phyloP scores from a whole-genome alignment of 2,113 vertebrate species.

The Hemiprocne comata region DNA sequence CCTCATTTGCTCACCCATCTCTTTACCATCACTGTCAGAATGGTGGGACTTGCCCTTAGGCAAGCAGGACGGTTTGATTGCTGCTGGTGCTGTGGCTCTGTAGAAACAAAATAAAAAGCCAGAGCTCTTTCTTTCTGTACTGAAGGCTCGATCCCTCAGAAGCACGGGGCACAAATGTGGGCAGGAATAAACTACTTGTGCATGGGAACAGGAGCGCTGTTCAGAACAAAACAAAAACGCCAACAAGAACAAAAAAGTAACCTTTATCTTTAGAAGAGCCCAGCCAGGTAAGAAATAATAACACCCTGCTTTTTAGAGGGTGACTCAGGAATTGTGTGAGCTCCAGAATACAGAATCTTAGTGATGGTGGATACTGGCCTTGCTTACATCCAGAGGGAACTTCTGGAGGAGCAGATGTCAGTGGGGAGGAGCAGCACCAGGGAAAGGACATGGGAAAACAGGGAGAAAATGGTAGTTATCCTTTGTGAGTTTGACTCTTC shows the following conservation, averaged over 20 bases:
- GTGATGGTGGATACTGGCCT: background rate
- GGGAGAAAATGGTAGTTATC: background rate
- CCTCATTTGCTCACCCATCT: background rate
- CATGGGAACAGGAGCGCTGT: background rate
- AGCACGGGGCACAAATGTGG: background rate
- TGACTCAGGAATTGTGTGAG: background rate
- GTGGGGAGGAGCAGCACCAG: background rate
- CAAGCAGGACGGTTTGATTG: background rate
- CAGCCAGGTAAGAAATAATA: background rate
- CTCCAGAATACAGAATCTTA: background rate
- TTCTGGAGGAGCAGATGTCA: background rate
- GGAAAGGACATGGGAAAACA: background rate
- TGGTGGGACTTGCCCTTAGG: background rate
- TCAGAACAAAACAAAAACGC: background rate
- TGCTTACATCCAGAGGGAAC: background rate
- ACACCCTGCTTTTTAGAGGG: background rate
- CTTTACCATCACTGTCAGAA: background rate
- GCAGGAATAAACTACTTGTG: background rate
- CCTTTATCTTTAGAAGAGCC: background rate
- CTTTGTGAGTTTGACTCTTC: background rate
- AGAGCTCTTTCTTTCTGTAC: rapidly evolving
- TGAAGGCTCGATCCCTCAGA: background rate
- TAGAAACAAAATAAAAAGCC: background rate
- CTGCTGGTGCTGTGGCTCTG: background rate
- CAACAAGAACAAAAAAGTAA: background rate